Evolutionary conservation across 92 coral and sea anemone genomes (phyloP).

Genomic region (Palythoa grandis): DNA sequence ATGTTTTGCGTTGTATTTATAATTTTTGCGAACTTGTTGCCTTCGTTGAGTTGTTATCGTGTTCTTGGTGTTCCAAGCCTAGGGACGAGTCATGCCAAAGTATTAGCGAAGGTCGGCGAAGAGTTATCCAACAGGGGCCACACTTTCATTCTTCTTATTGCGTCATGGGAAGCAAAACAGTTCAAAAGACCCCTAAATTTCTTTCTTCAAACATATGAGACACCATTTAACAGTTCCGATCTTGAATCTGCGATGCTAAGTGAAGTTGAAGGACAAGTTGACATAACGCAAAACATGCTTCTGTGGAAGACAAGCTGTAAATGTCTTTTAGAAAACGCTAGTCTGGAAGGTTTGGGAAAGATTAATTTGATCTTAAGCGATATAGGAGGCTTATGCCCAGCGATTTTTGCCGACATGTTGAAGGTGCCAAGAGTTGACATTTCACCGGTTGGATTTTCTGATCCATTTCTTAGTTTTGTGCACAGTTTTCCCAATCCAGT

Average conservation of each 20-base stretch:
- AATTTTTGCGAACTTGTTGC: neutral
- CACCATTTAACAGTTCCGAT: conserved; percentile 52
- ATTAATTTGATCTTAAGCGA: conserved; percentile 77
- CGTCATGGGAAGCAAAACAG: conserved; percentile 57
- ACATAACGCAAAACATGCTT: conserved; percentile 36
- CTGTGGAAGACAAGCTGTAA: conserved; percentile 69
- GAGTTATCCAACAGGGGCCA: conserved; percentile 69
- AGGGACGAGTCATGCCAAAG: conserved; percentile 73
- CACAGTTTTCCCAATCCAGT: conserved; percentile 73
- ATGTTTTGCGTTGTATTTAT: neutral
- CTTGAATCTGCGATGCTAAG: conserved; percentile 60
- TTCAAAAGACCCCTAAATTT: conserved; percentile 3
- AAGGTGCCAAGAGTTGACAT: conserved; percentile 78
- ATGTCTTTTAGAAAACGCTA: conserved; percentile 51
- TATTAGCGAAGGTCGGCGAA: conserved; percentile 71
- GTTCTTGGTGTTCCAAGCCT: conserved; percentile 78
- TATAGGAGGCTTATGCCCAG: conserved; percentile 70
- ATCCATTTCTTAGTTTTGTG: conserved; percentile 70
- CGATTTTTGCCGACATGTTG: conserved; percentile 74
- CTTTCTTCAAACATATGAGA: conserved; percentile 48
- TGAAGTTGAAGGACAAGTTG: conserved; percentile 61
- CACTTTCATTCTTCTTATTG: conserved; percentile 65
- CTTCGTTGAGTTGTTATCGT: conserved; percentile 23
- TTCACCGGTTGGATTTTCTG: conserved; percentile 74
- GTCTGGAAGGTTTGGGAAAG: conserved; percentile 34